These are phyloP conservation scores for Peromyscus attwateri DNA, from an alignment of 2,797 vertebrate genomes.

Conservation along the genomic window DNA sequence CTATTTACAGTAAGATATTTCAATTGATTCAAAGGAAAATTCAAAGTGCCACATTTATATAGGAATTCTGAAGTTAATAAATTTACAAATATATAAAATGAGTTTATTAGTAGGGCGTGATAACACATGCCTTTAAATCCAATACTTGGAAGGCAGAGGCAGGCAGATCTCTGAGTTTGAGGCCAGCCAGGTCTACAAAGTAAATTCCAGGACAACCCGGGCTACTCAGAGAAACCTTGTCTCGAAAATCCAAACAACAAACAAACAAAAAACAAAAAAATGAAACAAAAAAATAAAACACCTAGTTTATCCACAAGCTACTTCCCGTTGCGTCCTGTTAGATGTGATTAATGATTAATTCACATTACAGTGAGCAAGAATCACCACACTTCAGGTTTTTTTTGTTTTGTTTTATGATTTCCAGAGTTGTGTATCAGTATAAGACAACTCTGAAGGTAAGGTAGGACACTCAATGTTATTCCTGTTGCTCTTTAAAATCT, in stretches of 20 bases:
- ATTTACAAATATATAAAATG: slow-evolving; percentile 37
- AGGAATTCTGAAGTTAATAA: slow-evolving; percentile 44
- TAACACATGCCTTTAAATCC: not conserved
- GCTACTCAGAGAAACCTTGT: not conserved
- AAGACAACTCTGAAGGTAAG: not conserved
- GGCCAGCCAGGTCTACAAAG: not conserved
- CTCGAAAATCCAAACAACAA: not conserved
- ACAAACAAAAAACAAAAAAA: not conserved
- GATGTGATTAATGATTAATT: slow-evolving; percentile 10
- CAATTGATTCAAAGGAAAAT: slow-evolving; percentile 41
- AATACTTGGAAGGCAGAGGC: not conserved
- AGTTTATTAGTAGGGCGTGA: not conserved
- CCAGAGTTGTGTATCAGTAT: not conserved
- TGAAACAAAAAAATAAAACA: not conserved
- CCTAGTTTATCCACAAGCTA: not conserved
- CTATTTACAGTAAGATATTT: not conserved
- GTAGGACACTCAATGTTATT: not conserved
- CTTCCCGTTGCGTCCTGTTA: not conserved
- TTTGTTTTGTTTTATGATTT: not conserved
- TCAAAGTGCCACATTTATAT: not conserved
- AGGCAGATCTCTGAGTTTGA: not conserved
- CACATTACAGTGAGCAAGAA: slow-evolving; percentile 28
- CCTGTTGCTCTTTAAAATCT: not conserved
- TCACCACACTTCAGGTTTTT: not conserved
- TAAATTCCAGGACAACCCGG: not conserved